Evolutionary conservation across 2,888 invertebrate genomes (phyloP).

Genomic region (Drosophila suboccidentalis): DNA sequence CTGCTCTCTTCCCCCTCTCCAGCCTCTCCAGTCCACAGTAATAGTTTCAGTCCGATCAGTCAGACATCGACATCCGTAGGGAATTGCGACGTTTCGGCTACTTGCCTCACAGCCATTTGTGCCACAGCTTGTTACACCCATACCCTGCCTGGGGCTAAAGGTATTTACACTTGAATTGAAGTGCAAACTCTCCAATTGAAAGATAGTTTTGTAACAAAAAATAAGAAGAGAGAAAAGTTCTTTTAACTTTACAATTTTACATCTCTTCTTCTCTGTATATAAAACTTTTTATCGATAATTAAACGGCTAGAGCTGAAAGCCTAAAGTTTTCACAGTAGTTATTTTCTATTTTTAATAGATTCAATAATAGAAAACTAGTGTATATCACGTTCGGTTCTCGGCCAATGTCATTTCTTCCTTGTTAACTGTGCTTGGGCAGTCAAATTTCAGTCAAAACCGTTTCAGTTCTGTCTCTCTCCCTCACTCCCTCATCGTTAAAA

Average conservation of each 20-base stretch:
- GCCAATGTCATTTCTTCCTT: slow-evolving; percentile 37
- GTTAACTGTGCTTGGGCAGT: slow-evolving; percentile 56
- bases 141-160: slow-evolving; percentile 26
- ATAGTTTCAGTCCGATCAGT: slow-evolving; percentile 47
- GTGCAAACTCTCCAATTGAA: not conserved
- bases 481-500: not conserved
- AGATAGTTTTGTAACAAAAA: not conserved
- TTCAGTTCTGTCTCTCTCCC: slow-evolving; percentile 41
- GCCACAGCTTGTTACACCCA: slow-evolving; percentile 36
- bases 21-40: not conserved
- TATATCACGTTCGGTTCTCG: slow-evolving; percentile 34
- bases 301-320: no score
- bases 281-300: no score
- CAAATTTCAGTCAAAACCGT: slow-evolving; percentile 61
- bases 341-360: no score
- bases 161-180: not conserved
- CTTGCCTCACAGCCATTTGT: slow-evolving; percentile 52
- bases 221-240: not conserved
- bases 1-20: no score
- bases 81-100: slow-evolving; percentile 62
- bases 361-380: slow-evolving; percentile 17
- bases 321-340: not conserved
- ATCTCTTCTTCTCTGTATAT: no score
- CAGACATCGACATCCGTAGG: slow-evolving; percentile 73
- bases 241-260: not conserved